phyloP scores from a whole-genome alignment of 2,113 vertebrate genomes.

The Saccopteryx bilineata region DNA sequence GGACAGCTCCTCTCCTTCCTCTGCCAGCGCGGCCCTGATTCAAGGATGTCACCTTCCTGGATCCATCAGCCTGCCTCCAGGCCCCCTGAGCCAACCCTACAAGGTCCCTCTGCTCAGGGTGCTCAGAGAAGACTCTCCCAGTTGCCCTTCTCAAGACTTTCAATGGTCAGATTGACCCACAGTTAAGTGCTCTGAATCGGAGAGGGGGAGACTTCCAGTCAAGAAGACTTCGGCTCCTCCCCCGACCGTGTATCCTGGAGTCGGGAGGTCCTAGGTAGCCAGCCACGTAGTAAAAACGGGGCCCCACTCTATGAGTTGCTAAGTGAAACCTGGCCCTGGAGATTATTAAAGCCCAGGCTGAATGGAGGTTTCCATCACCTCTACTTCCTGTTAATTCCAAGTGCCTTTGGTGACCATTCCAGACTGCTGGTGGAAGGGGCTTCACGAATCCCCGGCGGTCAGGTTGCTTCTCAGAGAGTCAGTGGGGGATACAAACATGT shows the following conservation, averaged over 20 bases:
- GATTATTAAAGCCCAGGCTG: neutral
- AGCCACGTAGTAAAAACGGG: neutral
- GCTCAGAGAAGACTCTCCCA: neutral
- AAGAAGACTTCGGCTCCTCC: neutral
- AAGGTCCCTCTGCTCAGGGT: neutral
- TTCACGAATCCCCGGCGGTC: neutral
- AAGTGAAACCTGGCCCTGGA: neutral
- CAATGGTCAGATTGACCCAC: neutral
- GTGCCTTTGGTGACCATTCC: neutral
- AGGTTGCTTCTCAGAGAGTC: neutral
- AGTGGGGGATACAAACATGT: neutral
- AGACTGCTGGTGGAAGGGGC: neutral
- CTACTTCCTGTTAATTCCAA: neutral
- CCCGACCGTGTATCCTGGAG: neutral
- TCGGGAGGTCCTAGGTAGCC: neutral
- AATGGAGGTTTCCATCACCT: neutral
- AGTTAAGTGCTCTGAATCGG: neutral
- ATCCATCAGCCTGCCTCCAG: neutral
- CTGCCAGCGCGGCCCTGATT: too few species aligned
- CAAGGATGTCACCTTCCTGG: neutral
- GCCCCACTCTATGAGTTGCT: too few species aligned
- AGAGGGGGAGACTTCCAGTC: neutral
- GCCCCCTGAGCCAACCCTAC: neutral
- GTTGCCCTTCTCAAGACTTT: neutral
- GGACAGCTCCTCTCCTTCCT: neutral